Evolutionary conservation across 2,797 vertebrate genomes (phyloP), one percentile per base, ranked within the genome.

Genomic region (Danio albolineatus): DNA sequence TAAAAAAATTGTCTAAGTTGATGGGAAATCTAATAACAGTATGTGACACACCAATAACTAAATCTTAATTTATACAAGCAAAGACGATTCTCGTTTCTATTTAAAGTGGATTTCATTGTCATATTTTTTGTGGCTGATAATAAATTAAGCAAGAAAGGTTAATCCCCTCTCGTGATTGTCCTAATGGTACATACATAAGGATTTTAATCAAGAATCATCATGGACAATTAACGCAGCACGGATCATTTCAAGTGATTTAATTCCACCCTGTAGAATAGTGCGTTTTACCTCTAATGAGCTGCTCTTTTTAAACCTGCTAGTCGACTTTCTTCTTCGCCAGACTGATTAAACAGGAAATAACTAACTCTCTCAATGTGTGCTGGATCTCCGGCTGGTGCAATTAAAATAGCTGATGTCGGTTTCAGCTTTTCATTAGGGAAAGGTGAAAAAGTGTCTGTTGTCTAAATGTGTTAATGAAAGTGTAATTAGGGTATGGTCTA

Each of bases 141-240:
- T 61, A 73, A 73, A 73, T 73, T 46, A 49, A 73, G 19, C 56
- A 73, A 73, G 53, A 61, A 73, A 61, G 56, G 56, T 46, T 74
- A 74, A 74, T 60, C 19, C 14, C 4, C 16, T 28, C 43, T 36
- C 16, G n/a, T 44, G 53, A 72, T 74, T 66, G 65, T 67, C 38
- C 67, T 71, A 64, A 80, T 71, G 17, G 51, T 78, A 66, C 70
- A 61, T 72, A 66, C 78, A 85, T 66, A 64, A 71, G 71, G 65
- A 57, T 39, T 78, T 61, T 80, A 83, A 83, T 76, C 57, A 70
- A 39, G 74, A 61, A 62, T 83, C 76, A 74, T 83, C 74, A 81
- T 64, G 60, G 70, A 36, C 73, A 82, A 85, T 80, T 85, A 80
- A 70, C 10, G 7, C 54, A 77, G 57, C 62, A 83, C 13, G 65